phyloP scores from a whole-genome alignment of 2,888 invertebrate species.

The Oxytorus armatus region DNA sequence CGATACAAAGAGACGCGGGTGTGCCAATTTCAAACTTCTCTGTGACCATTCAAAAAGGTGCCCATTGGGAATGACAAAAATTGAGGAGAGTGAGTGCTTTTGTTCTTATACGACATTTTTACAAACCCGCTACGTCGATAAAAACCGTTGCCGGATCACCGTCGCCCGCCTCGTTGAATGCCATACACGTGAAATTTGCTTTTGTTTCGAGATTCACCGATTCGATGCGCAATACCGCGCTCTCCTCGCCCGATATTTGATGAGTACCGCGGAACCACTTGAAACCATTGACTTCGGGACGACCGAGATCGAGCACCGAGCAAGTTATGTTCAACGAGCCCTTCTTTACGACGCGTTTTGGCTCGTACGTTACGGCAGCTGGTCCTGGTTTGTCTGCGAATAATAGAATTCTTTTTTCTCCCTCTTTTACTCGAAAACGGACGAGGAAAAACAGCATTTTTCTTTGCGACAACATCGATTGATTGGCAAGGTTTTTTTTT shows the following conservation, averaged over 20 bases:
- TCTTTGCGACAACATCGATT: no score
- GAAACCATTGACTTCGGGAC: conserved; percentile 91
- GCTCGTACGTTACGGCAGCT: conserved; percentile 91
- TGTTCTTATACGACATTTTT: conserved; percentile 5
- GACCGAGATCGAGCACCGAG: conserved; percentile 92
- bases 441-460: neutral
- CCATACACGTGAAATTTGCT: conserved; percentile 95
- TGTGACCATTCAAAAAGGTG: neutral
- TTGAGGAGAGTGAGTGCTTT: neutral
- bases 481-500: no score
- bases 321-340: conserved; percentile 93
- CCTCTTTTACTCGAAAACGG: neutral
- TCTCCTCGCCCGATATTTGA: conserved; percentile 90
- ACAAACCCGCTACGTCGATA: conserved; percentile 89
- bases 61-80: neutral
- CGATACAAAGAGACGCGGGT: no score
- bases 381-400: conserved; percentile 92
- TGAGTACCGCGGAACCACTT: conserved; percentile 93
- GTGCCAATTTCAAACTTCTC: no score
- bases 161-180: conserved; percentile 93
- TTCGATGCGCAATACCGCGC: conserved; percentile 91
- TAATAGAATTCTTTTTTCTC: conserved; percentile 1
- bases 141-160: conserved; percentile 89
- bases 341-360: conserved; percentile 92
- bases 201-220: conserved; percentile 94